phyloP scores from a whole-genome alignment of 2,113 vertebrate genomes.

The Trogon surrucura region DNA sequence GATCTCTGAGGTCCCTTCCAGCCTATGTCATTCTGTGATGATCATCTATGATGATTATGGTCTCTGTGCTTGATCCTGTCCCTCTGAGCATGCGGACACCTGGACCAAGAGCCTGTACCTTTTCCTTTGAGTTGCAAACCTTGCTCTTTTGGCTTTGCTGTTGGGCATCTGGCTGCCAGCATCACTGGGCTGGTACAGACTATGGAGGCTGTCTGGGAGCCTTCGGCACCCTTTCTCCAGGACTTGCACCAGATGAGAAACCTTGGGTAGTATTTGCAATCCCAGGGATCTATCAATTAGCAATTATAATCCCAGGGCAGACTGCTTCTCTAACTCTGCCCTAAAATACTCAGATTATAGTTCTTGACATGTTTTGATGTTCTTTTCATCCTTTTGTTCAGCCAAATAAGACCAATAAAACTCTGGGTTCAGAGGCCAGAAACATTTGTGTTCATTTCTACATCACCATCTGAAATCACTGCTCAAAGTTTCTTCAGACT shows the following conservation, averaged over 20 bases:
- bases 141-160: neutral
- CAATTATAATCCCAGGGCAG: neutral
- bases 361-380: neutral
- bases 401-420: neutral
- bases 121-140: neutral
- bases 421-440: neutral
- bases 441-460: neutral
- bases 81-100: neutral
- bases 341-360: neutral
- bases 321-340: neutral
- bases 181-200: neutral
- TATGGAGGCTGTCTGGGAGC: neutral
- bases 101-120: neutral
- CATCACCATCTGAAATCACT: neutral
- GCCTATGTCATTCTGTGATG: too few species aligned
- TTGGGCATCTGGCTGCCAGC: neutral
- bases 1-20: too few species aligned
- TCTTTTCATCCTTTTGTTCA: neutral
- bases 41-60: neutral
- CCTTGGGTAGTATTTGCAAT: neutral
- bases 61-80: neutral
- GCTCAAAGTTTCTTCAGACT: neutral
- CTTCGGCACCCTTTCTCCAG: rapidly evolving
- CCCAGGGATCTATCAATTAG: neutral
- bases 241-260: neutral